Conservation (phyloP, 2,888 invertebrate genomes). For the Drosophila incognita region DNA sequence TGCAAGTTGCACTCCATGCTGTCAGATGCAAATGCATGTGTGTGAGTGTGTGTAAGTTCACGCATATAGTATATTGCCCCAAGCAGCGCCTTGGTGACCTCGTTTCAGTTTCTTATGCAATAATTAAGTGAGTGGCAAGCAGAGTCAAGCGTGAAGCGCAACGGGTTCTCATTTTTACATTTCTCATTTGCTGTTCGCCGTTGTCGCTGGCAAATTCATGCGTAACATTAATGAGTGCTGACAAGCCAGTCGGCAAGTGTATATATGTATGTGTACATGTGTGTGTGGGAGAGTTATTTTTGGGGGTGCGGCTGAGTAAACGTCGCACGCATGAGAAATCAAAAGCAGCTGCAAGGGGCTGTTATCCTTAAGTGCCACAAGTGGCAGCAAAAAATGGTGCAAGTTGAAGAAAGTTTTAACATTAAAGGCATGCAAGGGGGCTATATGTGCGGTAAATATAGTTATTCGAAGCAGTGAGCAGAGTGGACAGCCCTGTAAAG, state of each 20-base stretch:
- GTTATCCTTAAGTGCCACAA: conserved; percentile 47
- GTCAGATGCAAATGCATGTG: conserved; percentile 26
- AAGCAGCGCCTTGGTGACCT: conserved; percentile 68
- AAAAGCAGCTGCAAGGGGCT: conserved; percentile 54
- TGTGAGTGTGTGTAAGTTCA: conserved; percentile 6
- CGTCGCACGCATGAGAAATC: conserved; percentile 72
- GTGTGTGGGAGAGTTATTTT: conserved; percentile 38
- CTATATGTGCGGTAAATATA: conserved; percentile 17
- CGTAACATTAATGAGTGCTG: conserved; percentile 59
- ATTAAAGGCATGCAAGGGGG: conserved; percentile 26
- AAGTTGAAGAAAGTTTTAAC: conserved; percentile 42
- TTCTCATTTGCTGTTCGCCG: conserved; percentile 51
- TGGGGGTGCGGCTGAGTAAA: conserved; percentile 60
- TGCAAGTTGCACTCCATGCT: conserved; percentile 40
- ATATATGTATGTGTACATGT: conserved; percentile 16
- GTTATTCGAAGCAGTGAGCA: conserved; percentile 20
- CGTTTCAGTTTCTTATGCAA: conserved; percentile 75
- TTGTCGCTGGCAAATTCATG: conserved; percentile 63
- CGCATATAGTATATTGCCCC: conserved; percentile 14
- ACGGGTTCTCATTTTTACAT: conserved; percentile 63
- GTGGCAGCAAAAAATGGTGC: conserved; percentile 28
- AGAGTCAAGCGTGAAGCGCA: conserved; percentile 73
- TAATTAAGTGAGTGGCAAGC: conserved; percentile 78
- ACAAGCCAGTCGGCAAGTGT: conserved; percentile 19
- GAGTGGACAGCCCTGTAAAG: conserved; percentile 10